Conservation (phyloP, 30 jellyfish, hydroid and myxozoan genomes). For the Chrysaora quinquecirrha region DNA sequence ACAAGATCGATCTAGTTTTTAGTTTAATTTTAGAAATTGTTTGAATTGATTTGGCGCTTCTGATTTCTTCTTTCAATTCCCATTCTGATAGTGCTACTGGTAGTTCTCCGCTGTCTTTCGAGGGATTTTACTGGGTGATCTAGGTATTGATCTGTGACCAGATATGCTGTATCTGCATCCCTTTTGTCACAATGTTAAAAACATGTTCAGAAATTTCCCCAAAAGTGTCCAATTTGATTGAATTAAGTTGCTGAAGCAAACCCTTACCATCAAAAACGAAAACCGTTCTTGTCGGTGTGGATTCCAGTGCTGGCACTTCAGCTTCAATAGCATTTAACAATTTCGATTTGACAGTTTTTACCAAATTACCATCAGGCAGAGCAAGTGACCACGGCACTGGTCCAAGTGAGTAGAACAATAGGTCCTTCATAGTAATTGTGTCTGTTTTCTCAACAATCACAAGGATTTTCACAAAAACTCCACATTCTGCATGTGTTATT, state of each 20-base stretch:
- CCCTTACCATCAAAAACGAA: constrained; percentile 42
- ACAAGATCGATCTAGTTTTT: constrained; percentile 16
- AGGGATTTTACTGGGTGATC: background rate
- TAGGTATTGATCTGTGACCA: constrained; percentile 35
- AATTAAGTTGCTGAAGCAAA: constrained; percentile 40
- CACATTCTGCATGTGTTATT: constrained; percentile 55
- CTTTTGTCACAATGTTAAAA: constrained; percentile 13
- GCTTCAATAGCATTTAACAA: constrained; percentile 21
- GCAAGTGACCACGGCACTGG: constrained; percentile 72
- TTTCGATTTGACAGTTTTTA: constrained; percentile 52
- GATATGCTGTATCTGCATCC: constrained; percentile 19
- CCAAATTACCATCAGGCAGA: constrained; percentile 54
- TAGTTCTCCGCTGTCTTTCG: background rate
- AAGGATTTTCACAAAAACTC: constrained; percentile 50
- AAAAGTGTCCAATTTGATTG: constrained; percentile 32
- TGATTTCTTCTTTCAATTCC: constrained; percentile 27
- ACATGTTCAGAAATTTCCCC: constrained; percentile 51
- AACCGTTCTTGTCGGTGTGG: constrained; percentile 21
- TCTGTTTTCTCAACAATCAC: constrained; percentile 35
- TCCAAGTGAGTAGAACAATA: constrained; percentile 37
- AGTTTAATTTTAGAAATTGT: constrained; percentile 19
- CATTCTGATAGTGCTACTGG: constrained; percentile 12
- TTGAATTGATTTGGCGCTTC: constrained; percentile 54
- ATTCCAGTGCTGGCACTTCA: background rate
- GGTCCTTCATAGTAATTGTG: constrained; percentile 13